Evolutionary conservation across 2,797 vertebrate species (phyloP), one percentile per base, ranked within the genome.

Genomic region (Sebastes iracundus): DNA sequence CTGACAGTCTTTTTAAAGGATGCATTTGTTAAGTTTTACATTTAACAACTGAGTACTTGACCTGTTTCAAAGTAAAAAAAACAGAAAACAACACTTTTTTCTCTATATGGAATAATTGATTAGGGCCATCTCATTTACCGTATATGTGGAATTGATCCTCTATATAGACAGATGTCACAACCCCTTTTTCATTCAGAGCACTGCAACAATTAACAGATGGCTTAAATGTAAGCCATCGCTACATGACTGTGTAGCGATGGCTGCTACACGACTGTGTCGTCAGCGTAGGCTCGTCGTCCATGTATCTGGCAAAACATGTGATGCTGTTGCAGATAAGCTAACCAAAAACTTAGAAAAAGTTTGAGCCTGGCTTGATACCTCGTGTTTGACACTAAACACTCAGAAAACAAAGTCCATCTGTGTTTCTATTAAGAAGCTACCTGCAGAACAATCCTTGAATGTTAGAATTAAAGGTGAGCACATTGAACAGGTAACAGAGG

Each of bases 101-200:
- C 46, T 13, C 28, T 5, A 8, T 46, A 9, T 46, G 22, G 13
- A 55, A 16, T 38, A 69, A 28, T 28, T 16, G 8, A 28, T 46
- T 13, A 5, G 4, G 20, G 20, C 18, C 4, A 61, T 61, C 14
- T 53, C 1, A 35, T 61, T 25, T 61, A 28, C 32, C 16, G 32
- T 6, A 5, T 46, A 32, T 66, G 32, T 23, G 27, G 7, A 28
- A 7, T 7, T 18, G 8, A 68, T 32, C 25, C 7, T 53, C 10
- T 95, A 94, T 63, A 18, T 35, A 18, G 0, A 20, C 52, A n/a
- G 7, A 75, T 11, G 20, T 38, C 2, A 13, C 7, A 28, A 60
- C 46, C 20, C 28, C 9, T 55, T n/a, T 22, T 32, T 68, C n/a
- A 32, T 42, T 59, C 12, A 69, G 12, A 69, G n/a, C n/a, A 11